Evolutionary conservation across 1,140 invertebrate species (phyloP), one percentile per base, ranked within the genome.

Genomic region (Mylabris phalerata): DNA sequence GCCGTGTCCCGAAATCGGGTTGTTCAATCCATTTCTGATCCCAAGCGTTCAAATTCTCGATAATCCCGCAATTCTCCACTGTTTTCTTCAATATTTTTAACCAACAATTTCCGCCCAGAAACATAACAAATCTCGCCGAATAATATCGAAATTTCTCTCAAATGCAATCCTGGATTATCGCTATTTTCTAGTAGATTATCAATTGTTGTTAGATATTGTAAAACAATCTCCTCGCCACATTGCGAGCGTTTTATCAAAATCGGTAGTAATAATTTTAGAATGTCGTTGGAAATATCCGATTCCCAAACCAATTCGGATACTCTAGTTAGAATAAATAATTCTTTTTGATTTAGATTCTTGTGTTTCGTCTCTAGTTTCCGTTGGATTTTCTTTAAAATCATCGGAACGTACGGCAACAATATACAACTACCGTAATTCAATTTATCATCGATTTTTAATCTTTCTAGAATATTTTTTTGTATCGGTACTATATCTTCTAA

Each of bases 11-110:
- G 69, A 90, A 95, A 75, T 98, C 93, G 0, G 95, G 92, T 69
- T 98, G 93, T 61, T 97, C 93, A 5, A 96, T 79, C 82, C 89
- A 89, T 54, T 84, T 82, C 19, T 79, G 76, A 75, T 97, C 89
- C 79, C 84, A 96, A 0, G 93, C 83, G 77, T 98, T 98, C 39
- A 98, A 77, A 67, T 88, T 4, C 80, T 75, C 41, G 78, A 72
- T 39, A 64, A 61, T 24, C 56, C 46, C 52, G 10, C 11, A 71
- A 66, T 73, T 81, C 68, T 50, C 77, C 64, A 54, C 68, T 63
- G 41, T 49, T 68, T 41, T 71, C 3, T 71, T 66, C 6, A 88
- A 71, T 9, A 86, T 61, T 55, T 80, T 76, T 41, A n/a, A 84
- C 74, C 0, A 89, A 69, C n/a, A 83, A 67, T 73, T 87, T 90